Evolutionary conservation across 2,797 vertebrate genomes (phyloP), one percentile per base, ranked within the genome.

Genomic region (Cryptoprocta ferox): DNA sequence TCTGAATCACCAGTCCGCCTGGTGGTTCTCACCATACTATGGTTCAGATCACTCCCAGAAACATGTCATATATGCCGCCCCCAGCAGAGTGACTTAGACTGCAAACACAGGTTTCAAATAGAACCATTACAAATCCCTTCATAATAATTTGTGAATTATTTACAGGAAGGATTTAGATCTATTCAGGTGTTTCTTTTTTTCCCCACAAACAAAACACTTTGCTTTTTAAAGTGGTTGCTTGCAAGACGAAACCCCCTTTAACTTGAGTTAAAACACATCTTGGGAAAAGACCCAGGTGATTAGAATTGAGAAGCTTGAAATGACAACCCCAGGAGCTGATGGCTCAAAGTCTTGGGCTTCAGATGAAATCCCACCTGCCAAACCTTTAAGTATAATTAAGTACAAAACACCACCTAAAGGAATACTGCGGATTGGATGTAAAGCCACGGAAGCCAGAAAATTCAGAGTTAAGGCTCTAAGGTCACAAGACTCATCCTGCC

Each of bases 321-420:
- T 19, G 53, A 66, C 48, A 98, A 76, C 89, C 89, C 50, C 70
- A 45, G 71, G 79, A 98, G 15, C 37, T 92, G 66, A 90, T 96
- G 94, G 18, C 86, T 89, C 96, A 83, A 37, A 81, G 37, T 3
- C 95, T 95, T 94, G 35, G 89, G 82, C 75, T 87, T 78, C 85
- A 68, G 30, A 81, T 79, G 48, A 37, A 76, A 97, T 48, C 82
- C 68, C 94, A 93, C 92, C 92, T 96, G 65, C 78, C 1, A 3
- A 48, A 82, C 39, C 86, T 91, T 96, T 90, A 87, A 92, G 92
- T 94, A 83, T 91, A 97, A 97, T 98, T 98, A 96, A 96, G 94
- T 37, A 5, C 78, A 59, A 92, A 97, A 39, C 28, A 16, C 35
- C 80, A 59, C 78, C 90, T 94, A 86, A 82, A 87, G 78, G 75